Conservation (phyloP, 1,140 invertebrate species). For the Micrasema minimum region DNA sequence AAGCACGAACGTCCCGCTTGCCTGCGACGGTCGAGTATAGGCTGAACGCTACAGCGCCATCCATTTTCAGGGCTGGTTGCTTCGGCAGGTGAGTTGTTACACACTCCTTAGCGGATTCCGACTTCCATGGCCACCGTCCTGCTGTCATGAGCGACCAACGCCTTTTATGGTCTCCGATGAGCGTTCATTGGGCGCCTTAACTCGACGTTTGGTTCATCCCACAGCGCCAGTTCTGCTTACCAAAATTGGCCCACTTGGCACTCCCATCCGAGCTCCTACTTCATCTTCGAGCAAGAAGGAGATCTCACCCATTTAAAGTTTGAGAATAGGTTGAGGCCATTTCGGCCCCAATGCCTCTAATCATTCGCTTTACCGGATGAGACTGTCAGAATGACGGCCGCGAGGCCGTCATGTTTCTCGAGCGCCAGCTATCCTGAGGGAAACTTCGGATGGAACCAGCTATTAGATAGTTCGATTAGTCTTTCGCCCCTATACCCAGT, state of each 20-base stretch:
- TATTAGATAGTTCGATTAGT: conserved; percentile 89
- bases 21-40: conserved; percentile 70
- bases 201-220: conserved; percentile 84
- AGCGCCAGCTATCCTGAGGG: conserved; percentile 84
- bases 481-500: conserved; percentile 92
- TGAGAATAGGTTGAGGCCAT: conserved; percentile 86
- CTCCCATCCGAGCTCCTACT: conserved; percentile 68
- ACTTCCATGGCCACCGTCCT: conserved; percentile 92
- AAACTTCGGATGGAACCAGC: conserved; percentile 74
- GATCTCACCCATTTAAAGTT: conserved; percentile 89
- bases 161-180: conserved; percentile 88
- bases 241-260: conserved; percentile 89
- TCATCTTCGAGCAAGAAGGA: conserved; percentile 74
- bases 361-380: conserved; percentile 86
- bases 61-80: conserved; percentile 92
- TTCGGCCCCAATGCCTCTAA: conserved; percentile 85
- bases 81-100: conserved; percentile 91
- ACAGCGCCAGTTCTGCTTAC: conserved; percentile 93
- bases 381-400: conserved; percentile 61
- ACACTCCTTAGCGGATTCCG: conserved; percentile 88
- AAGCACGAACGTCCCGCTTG: conserved; percentile 72
- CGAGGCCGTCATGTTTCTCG: neutral
- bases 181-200: conserved; percentile 75
- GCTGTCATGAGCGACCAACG: conserved; percentile 86
- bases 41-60: conserved; percentile 83